Evolutionary conservation across 2,888 invertebrate species (phyloP).

Genomic region (Stramonita haemastoma): DNA sequence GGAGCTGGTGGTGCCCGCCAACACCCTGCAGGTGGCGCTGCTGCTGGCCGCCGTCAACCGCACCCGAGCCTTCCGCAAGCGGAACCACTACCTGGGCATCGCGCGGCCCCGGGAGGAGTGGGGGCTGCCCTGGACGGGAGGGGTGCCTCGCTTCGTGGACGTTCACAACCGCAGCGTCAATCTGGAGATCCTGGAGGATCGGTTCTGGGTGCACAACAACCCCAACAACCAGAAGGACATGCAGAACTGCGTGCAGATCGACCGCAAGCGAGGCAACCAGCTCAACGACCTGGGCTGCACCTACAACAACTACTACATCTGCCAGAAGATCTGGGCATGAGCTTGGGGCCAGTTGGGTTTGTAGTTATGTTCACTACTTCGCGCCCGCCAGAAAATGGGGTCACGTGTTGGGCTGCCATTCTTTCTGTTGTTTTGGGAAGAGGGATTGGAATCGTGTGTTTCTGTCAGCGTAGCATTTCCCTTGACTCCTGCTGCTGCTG

Average conservation of each 20-base stretch:
- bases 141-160: not conserved
- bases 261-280: not conserved
- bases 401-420: too few species aligned
- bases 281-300: slow-evolving; percentile 20
- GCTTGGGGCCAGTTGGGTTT: too few species aligned
- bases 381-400: too few species aligned
- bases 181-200: not conserved
- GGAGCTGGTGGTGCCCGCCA: slow-evolving; percentile 1
- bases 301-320: slow-evolving; percentile 29
- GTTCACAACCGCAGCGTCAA: not conserved
- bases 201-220: slow-evolving; percentile 39
- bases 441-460: too few species aligned
- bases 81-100: slow-evolving; percentile 15
- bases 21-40: not conserved
- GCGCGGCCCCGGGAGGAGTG: slow-evolving; percentile 2
- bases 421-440: too few species aligned
- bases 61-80: slow-evolving; percentile 1
- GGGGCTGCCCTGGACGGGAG: slow-evolving; percentile 1
- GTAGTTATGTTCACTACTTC: too few species aligned
- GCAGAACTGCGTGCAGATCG: slow-evolving; percentile 30
- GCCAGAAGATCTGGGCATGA: not conserved
- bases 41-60: slow-evolving; percentile 19
- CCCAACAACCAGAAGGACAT: slow-evolving; percentile 35
- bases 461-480: too few species aligned
- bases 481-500: too few species aligned